Conservation (phyloP, 2,797 vertebrate species). For the Menidia menidia region DNA sequence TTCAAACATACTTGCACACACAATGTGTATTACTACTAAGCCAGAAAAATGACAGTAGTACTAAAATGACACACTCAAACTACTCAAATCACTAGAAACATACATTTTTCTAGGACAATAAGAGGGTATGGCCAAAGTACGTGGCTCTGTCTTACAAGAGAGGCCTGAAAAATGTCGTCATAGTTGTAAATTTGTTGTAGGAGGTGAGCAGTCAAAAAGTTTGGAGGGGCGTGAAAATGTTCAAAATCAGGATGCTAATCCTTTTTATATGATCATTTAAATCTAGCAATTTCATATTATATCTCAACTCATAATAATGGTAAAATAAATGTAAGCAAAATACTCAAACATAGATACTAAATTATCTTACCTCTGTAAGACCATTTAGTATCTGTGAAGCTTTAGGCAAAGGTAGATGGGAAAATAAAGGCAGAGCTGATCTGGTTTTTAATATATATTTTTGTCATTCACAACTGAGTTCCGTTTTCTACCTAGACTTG, state of each 20-base stretch:
- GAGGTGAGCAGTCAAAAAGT: not conserved
- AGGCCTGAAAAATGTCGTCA: no score
- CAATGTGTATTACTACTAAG: not conserved
- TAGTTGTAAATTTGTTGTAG: no score
- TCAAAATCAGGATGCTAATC: no score
- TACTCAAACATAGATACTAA: not conserved
- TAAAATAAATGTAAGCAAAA: conserved; percentile 33
- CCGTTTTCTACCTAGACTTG: conserved; percentile 75
- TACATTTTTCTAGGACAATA: conserved; percentile 8
- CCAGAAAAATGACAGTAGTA: not conserved
- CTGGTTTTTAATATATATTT: conserved; percentile 50
- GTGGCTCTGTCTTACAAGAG: no score
- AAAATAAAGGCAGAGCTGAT: conserved; percentile 31
- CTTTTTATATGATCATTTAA: not conserved
- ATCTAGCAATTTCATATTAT: no score
- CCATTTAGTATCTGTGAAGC: no score
- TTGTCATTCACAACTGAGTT: conserved; percentile 73
- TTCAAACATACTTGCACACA: not conserved
- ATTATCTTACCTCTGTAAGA: not conserved
- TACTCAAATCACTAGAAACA: conserved; percentile 3
- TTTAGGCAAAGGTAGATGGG: conserved; percentile 36
- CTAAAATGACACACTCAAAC: not conserved
- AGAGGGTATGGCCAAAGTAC: not conserved
- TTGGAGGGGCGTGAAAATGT: not conserved
- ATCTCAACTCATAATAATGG: conserved; percentile 6